Conservation (phyloP, 2,113 vertebrate genomes). For the Charadrius vociferus region DNA sequence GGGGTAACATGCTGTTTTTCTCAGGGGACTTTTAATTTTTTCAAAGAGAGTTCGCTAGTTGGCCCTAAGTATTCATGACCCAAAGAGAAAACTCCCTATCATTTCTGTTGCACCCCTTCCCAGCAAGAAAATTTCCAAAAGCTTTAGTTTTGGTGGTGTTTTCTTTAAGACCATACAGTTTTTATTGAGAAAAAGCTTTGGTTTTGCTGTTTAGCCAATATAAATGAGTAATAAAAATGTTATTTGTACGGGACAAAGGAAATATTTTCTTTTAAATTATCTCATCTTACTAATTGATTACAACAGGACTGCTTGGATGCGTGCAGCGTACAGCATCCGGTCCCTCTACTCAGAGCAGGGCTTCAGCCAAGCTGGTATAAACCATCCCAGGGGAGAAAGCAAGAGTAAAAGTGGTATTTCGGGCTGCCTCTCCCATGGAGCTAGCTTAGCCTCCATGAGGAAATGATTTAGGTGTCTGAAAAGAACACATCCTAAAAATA, state of each 20-base stretch:
- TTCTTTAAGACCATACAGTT: background rate
- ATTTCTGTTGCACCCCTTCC: background rate
- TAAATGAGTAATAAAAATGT: constrained; percentile 30
- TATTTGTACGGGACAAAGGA: constrained; percentile 3
- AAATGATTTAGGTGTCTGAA: background rate
- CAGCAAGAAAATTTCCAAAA: background rate
- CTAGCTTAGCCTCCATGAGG: background rate
- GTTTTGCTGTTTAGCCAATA: background rate
- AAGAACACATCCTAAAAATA: background rate
- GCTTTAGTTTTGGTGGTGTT: background rate
- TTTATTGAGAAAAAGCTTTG: background rate
- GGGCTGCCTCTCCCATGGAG: background rate
- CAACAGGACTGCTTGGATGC: background rate
- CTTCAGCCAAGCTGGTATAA: background rate
- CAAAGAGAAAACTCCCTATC: background rate
- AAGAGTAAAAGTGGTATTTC: background rate
- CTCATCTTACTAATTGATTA: constrained; percentile 9
- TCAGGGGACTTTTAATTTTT: background rate
- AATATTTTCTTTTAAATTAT: constrained; percentile 11
- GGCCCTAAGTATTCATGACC: background rate
- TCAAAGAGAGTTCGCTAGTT: background rate
- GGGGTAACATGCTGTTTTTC: background rate
- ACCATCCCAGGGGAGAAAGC: background rate
- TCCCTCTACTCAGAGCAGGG: background rate
- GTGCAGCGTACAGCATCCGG: background rate